Evolutionary conservation across 1,140 invertebrate species (phyloP).

Genomic region (Mercenaria mercenaria): DNA sequence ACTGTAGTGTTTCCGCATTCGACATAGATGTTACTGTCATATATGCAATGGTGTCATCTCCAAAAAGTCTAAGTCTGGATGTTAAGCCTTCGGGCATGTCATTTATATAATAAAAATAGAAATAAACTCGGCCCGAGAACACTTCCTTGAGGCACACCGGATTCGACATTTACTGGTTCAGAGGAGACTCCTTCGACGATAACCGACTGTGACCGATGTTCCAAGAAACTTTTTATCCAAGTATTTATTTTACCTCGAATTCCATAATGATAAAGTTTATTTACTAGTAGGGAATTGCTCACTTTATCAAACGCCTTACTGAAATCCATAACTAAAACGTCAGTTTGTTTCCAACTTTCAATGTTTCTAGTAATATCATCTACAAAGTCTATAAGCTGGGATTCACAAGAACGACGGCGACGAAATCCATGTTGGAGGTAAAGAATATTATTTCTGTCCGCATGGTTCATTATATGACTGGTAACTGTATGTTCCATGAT

Average conservation of each 20-base stretch:
- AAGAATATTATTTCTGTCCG: conserved; percentile 39
- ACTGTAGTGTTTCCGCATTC: no score
- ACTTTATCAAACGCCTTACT: conserved; percentile 46
- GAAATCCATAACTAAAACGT: conserved; percentile 9
- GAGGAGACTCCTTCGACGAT: conserved; percentile 27
- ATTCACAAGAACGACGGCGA: conserved; percentile 2
- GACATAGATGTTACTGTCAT: not conserved
- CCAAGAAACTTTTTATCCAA: conserved; percentile 43
- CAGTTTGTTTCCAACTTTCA: not conserved
- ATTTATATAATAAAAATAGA: conserved; percentile 58
- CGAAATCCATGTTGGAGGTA: conserved; percentile 62
- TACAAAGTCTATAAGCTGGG: conserved; percentile 23
- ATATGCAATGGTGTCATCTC: conserved; percentile 38
- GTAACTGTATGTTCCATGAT: conserved; percentile 56
- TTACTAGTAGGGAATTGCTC: conserved; percentile 20
- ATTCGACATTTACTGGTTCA: conserved; percentile 38
- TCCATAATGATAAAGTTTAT: conserved; percentile 67
- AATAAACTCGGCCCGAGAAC: conserved; percentile 67
- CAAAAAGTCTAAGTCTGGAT: conserved; percentile 6
- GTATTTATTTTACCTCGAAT: conserved; percentile 12
- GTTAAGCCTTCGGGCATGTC: conserved; percentile 36
- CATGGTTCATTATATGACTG: conserved; percentile 52
- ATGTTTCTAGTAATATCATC: conserved; percentile 29
- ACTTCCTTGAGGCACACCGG: conserved; percentile 64
- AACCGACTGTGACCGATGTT: conserved; percentile 39